phyloP scores from a whole-genome alignment of 2,113 vertebrate genomes.

The Aspiorhynchus laticeps region DNA sequence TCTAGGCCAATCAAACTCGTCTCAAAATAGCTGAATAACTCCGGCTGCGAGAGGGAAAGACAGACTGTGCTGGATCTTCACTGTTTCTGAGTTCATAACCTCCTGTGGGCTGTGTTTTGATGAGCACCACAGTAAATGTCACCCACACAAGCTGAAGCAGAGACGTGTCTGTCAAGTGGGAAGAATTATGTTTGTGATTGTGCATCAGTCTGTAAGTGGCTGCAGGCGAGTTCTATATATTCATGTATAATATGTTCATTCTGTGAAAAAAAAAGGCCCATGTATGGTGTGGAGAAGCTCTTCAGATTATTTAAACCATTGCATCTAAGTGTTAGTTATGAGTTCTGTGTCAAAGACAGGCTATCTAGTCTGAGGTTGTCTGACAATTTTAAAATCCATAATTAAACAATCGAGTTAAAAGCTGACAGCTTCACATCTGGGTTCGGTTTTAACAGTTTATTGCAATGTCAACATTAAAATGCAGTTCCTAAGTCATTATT shows the following conservation, averaged over 20 bases:
- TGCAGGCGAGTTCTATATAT: constrained; percentile 5
- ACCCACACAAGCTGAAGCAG: background rate
- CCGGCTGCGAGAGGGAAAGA: background rate
- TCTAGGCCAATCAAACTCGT: background rate
- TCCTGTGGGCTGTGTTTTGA: background rate
- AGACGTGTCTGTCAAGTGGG: constrained; percentile 15
- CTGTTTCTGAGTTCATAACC: constrained; percentile 4
- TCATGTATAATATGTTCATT: constrained; percentile 3
- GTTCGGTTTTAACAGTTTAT: background rate
- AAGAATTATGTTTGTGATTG: constrained; percentile 21
- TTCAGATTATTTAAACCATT: background rate
- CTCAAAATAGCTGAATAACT: background rate
- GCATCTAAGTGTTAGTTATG: background rate
- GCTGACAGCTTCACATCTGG: background rate
- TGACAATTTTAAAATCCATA: background rate
- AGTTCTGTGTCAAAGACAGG: background rate
- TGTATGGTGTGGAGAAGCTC: background rate
- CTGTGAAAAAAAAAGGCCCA: background rate
- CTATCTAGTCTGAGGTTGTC: background rate
- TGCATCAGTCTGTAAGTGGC: background rate
- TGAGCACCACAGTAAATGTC: constrained; percentile 8
- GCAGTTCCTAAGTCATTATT: constrained; percentile 13
- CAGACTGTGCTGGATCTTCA: background rate
- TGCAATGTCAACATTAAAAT: background rate
- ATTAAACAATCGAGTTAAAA: background rate